These are phyloP conservation scores for Benthosema pterotum DNA, from an alignment of 2,797 vertebrate genomes.

Conservation along the genomic window DNA sequence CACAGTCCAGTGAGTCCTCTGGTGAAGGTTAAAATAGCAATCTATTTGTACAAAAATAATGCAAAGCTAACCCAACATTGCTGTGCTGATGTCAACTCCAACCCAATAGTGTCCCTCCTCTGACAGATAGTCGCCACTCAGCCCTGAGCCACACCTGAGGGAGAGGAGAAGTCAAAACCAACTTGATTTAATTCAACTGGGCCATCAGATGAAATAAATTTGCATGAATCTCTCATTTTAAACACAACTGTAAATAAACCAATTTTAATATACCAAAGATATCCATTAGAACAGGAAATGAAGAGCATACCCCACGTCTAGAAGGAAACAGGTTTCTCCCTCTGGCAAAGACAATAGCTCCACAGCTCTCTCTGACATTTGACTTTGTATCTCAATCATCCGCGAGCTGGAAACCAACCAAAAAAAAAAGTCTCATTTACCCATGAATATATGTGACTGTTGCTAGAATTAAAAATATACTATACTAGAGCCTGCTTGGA, in stretches of 20 bases:
- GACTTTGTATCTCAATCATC: conserved; percentile 93
- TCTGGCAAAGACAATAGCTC: conserved; percentile 90
- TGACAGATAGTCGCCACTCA: conserved; percentile 91
- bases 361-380: conserved; percentile 92
- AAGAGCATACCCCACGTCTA: conserved; percentile 89
- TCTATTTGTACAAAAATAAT: not conserved
- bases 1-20: no score
- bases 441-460: not conserved
- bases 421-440: not conserved
- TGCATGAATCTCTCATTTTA: no score
- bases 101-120: conserved; percentile 93
- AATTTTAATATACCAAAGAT: no score
- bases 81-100: conserved; percentile 92
- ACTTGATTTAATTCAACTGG: no score
- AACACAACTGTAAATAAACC: no score
- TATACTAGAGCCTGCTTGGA: no score
- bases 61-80: conserved; percentile 88
- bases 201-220: no score
- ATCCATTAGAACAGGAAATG: no score
- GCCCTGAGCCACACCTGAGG: conserved; percentile 91
- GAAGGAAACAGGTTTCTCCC: conserved; percentile 85
- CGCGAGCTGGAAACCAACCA: conserved; percentile 82
- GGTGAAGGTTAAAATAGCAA: no score
- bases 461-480: no score
- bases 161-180: conserved; percentile 7